Percentiles rank a stretch among this genome's conserved stretches.
Conservation (phyloP, 2,113 vertebrate genomes). For the Rhegmatorhina hoffmannsi region DNA sequence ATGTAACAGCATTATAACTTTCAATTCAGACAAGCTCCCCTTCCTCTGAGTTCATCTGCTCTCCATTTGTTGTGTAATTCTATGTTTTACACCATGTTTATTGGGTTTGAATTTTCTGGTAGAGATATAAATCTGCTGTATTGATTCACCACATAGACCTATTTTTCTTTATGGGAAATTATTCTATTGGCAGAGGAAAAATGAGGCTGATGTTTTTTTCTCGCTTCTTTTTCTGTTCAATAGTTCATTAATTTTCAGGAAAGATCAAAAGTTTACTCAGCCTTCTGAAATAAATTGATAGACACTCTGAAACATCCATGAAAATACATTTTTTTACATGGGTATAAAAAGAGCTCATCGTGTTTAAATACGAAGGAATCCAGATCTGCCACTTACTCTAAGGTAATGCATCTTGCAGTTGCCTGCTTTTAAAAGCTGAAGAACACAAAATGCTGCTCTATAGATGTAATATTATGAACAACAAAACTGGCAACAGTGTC, state of each 20-base stretch:
- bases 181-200: not conserved
- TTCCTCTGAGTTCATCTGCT: not conserved
- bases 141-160: not conserved
- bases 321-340: slow-evolving; percentile 3
- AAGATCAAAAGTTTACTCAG: slow-evolving; percentile 37
- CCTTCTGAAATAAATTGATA: not conserved
- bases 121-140: not conserved
- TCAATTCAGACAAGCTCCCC: rapidly evolving
- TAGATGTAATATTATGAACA: not conserved
- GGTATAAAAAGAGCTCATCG: not conserved
- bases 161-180: not conserved
- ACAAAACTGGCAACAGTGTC: not conserved
- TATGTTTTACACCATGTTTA: not conserved
- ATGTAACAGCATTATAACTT: not conserved
- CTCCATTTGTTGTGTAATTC: not conserved
- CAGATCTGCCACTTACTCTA: not conserved
- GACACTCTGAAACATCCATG: not conserved
- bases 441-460: not conserved
- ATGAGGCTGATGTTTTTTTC: not conserved
- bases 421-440: not conserved
- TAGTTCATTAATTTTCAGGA: slow-evolving; percentile 12
- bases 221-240: not conserved
- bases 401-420: not conserved
- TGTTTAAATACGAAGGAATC: slow-evolving; percentile 6
- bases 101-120: not conserved